Conservation (phyloP, 1,140 invertebrate genomes). For the Platorchestia sp. region DNA sequence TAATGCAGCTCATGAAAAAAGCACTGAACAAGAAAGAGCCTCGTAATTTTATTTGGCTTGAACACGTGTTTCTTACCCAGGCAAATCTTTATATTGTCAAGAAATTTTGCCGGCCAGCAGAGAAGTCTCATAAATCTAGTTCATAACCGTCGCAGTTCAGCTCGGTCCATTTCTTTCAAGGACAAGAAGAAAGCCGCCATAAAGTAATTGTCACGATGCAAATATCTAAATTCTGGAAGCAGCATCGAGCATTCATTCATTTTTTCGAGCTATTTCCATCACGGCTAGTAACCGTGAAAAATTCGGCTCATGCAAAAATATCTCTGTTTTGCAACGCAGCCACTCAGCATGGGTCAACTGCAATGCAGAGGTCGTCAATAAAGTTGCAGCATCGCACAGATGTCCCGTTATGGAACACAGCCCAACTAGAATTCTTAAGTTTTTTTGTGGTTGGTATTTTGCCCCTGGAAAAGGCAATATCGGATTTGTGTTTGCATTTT, state of each 20-base stretch:
- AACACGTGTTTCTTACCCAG: background rate
- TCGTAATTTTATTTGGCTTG: background rate
- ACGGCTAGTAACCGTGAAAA: background rate
- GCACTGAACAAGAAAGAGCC: background rate
- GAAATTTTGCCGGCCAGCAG: background rate
- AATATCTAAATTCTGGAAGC: background rate
- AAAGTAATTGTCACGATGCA: background rate
- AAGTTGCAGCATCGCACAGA: background rate
- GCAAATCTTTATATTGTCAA: background rate
- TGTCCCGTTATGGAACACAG: background rate
- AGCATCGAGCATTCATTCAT: background rate
- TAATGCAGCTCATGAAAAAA: no score
- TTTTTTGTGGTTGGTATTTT: background rate
- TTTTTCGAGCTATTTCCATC: background rate
- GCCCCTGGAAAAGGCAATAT: background rate
- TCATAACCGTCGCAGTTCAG: background rate
- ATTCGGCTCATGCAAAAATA: background rate
- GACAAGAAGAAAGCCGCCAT: background rate
- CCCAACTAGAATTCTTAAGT: background rate
- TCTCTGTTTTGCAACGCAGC: background rate
- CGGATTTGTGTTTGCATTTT: background rate
- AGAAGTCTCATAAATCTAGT: background rate
- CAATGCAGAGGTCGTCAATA: background rate
- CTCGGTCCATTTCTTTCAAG: background rate
- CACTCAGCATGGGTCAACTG: background rate